phyloP scores from a whole-genome alignment of 2,888 invertebrate species.

The Tetramorium bicarinatum region DNA sequence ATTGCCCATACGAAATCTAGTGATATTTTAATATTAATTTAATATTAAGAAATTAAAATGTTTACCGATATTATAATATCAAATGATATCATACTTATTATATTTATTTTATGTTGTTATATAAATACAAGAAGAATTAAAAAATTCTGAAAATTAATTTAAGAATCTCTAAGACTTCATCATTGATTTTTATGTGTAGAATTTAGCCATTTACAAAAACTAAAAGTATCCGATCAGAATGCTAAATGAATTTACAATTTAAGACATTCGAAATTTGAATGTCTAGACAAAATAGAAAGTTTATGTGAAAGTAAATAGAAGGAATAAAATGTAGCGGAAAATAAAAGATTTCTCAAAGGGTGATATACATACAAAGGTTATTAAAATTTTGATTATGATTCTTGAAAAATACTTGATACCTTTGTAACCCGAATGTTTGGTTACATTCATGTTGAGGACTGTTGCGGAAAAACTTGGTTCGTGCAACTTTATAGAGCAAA shows the following conservation, averaged over 20 bases:
- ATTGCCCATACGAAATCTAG: conserved; percentile 61
- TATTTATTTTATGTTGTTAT: too few species aligned
- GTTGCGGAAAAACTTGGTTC: background rate
- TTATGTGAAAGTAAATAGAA: background rate
- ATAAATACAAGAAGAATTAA: too few species aligned
- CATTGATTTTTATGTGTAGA: too few species aligned
- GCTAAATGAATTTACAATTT: background rate
- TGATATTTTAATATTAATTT: too few species aligned
- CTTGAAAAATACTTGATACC: background rate
- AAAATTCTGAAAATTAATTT: too few species aligned
- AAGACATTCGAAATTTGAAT: background rate
- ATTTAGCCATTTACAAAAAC: background rate
- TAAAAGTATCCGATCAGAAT: background rate
- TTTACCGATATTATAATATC: too few species aligned
- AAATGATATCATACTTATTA: too few species aligned
- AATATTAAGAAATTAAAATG: too few species aligned
- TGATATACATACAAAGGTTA: background rate
- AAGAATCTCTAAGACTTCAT: too few species aligned
- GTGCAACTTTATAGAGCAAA: background rate
- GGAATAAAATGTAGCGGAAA: background rate
- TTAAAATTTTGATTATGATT: background rate
- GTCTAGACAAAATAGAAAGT: background rate
- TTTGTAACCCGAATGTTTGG: background rate
- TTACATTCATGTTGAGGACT: conserved; percentile 14
- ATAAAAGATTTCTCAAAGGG: background rate